These are phyloP conservation scores for Cyaniris semiargus DNA, from an alignment of 2,888 invertebrate species.

Conservation along the genomic window DNA sequence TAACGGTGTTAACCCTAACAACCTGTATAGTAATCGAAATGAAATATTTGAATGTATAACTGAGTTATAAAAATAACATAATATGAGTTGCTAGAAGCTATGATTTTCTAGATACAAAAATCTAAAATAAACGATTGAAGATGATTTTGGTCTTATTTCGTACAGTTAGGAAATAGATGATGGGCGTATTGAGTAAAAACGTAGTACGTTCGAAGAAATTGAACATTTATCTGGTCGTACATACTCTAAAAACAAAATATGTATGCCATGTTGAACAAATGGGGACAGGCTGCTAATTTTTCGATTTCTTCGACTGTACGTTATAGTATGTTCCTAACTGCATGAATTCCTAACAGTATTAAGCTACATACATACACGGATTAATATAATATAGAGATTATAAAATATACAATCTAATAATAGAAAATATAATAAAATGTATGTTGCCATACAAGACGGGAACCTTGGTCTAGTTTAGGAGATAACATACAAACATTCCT, in stretches of 20 bases:
- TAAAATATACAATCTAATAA: slow-evolving; percentile 14
- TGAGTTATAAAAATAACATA: background rate
- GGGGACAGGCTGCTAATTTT: background rate
- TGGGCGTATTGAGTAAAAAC: background rate
- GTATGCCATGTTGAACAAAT: background rate
- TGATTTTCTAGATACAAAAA: background rate
- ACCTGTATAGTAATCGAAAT: background rate
- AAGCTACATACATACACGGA: background rate
- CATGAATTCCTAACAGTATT: background rate
- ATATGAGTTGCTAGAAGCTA: background rate
- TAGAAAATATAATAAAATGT: slow-evolving; percentile 14
- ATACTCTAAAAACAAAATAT: background rate
- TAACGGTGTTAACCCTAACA: too few relatives aligned
- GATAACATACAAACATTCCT: slow-evolving; percentile 27
- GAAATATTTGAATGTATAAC: background rate
- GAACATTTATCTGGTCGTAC: background rate
- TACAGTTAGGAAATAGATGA: background rate
- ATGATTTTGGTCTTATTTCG: background rate
- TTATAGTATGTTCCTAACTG: background rate
- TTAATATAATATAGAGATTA: slow-evolving; percentile 3
- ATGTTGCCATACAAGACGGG: slow-evolving; percentile 17
- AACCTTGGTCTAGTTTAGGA: slow-evolving; percentile 32
- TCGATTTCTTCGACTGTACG: background rate
- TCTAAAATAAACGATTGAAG: background rate
- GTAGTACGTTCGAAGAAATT: background rate